phyloP scores from a whole-genome alignment of 2,888 invertebrate species.

The Tricholauxania praeusta region DNA sequence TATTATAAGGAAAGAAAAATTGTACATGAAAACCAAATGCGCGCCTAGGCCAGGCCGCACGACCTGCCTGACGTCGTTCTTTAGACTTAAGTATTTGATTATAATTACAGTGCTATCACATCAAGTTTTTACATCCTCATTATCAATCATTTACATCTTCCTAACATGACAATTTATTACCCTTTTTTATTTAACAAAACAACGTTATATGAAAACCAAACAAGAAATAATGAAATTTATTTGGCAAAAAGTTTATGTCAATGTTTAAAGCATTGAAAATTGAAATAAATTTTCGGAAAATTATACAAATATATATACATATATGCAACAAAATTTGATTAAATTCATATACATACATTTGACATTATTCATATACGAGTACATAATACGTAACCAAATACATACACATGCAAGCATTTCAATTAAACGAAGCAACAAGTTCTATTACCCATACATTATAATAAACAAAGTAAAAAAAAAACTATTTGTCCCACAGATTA shows the following conservation, averaged over 20 bases:
- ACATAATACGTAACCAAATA: conserved; percentile 18
- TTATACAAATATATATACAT: conserved; percentile 18
- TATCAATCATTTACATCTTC: conserved; percentile 18
- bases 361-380: not conserved
- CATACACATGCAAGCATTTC: conserved; percentile 24
- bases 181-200: conserved; percentile 29
- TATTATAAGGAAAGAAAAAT: conserved; percentile 98
- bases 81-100: conserved; percentile 58
- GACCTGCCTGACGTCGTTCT: conserved; percentile 70
- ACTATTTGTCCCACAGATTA: conserved; percentile 11
- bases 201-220: conserved; percentile 21
- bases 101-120: conserved; percentile 43
- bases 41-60: conserved; percentile 69
- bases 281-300: conserved; percentile 26
- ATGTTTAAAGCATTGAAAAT: conserved; percentile 22
- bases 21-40: conserved; percentile 69
- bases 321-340: conserved; percentile 3
- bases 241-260: conserved; percentile 2
- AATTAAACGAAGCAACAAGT: conserved; percentile 25
- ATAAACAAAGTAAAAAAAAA: conserved; percentile 11
- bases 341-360: not conserved
- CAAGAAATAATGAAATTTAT: conserved; percentile 19
- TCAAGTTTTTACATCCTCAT: conserved; percentile 27
- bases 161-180: conserved; percentile 21
- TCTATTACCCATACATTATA: conserved; percentile 17